Base-by-base conservation (phyloP, 2,113 vertebrate species). In the Rhipidura dahli region DNA sequence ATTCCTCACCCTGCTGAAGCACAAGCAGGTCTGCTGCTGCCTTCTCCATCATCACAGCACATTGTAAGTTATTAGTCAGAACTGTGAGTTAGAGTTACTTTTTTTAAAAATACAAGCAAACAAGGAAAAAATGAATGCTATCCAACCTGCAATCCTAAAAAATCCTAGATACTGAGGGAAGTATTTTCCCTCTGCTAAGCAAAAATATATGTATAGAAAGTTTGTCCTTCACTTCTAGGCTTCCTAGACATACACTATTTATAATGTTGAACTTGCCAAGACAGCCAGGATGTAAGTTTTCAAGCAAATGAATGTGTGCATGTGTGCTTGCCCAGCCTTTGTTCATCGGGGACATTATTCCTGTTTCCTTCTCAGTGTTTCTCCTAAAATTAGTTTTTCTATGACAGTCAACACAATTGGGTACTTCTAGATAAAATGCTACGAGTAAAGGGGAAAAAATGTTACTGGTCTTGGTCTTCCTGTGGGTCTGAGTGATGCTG, bases 111-210 rank as follows among this genome's bases (percentile, higher is more conserved):
- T 14, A 6, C 9, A 59, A 63, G 10, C 26, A 84, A 72, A 63
- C 49, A 97, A 69, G 84, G 97, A 97, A 95, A 97, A 98, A 97
- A 92, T 27, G 92, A 89, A 96, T 95, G 72, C 24, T 68, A 70
- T 90, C 77, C 87, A n/a, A 49, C 27, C 88, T 87, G 28, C 30
- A 87, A 2, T 70, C 75, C 28, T 80, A 94, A 95, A 96, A 69
- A 95, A 69, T 73, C 18, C 64, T 93, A 94, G 96, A 83, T 70
- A n/a, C 45, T 0, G 2, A 87, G 20, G 70, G 35, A 73, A 80
- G 10, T 44, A 17, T 80, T 89, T 93, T 63, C 30, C 54, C 19
- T 35, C 40, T 35, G 33, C 10, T 6, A 42, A 88, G 60, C 11
- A 47, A 83, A 88, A 72, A 51, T 56, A 3, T 3, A 7, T 2